Base-by-base conservation (phyloP, 2,113 vertebrate species). In the Etia nguti region DNA sequence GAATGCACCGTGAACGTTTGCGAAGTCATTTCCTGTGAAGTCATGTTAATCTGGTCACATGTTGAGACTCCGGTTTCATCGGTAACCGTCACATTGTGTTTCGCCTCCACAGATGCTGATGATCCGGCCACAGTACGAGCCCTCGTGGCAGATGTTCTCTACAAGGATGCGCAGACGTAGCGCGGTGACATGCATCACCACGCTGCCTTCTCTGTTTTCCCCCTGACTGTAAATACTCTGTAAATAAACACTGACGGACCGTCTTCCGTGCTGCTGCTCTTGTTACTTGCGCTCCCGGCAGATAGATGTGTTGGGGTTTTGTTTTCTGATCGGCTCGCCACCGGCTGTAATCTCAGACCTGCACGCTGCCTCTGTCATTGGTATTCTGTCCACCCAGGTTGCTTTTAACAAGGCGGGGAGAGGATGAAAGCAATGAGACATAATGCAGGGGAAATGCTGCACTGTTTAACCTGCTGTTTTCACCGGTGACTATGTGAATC, bases 91-190 rank as follows among this genome's bases (percentile, higher is more conserved):
- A 70, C 20, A 2, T 60, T 90, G 82, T 92, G 43, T 90, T 92
- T 91, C n/a, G 11, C 54, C 52, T 84, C 90, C 80, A 13, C 93
- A 99, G 98, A 98, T 79, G 88, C 93, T 29, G 94, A 88, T 0
- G 96, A 99, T 8, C 79, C 95, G 20, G 92, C 94, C 29, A 96
- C 97, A 4, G 93, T 97, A 54, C 96, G 83, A 75, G 84, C 95
- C 2, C 89, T 98, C 89, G 96, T 99, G 86, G 95, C 97, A 57
- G 94, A 96, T 86, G 93, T 97, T 2, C 96, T 99, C 34, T 99
- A 99, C 87, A 48, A 89, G 50, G 92, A 96, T 24, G 79, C 84
- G 0, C 85, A 86, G 36, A 84, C 13, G 9, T 91, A 85, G 9
- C 81, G 7, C 26, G 2, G 38, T 31, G 41, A 84, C 89, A 34